These are phyloP conservation scores for Zaprionus nigranus DNA, from an alignment of 1,140 invertebrate species.

Conservation along the genomic window DNA sequence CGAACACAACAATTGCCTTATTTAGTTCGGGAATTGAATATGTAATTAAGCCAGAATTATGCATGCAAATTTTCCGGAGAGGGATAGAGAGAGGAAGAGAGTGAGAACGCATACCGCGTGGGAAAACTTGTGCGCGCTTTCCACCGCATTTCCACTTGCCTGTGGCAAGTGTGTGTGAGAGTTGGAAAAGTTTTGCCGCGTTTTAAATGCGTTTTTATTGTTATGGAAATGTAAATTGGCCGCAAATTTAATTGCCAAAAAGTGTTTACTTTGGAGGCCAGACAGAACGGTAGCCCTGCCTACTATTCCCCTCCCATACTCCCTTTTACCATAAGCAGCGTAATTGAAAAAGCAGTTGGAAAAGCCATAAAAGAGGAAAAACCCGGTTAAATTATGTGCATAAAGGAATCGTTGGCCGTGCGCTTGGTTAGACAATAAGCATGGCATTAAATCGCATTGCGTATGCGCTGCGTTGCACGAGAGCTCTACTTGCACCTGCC, in stretches of 20 bases:
- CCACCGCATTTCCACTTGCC: slow-evolving; percentile 15
- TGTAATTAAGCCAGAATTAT: slow-evolving; percentile 27
- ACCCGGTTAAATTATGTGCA: slow-evolving; percentile 54
- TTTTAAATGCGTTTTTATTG: slow-evolving; percentile 70
- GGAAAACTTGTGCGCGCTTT: slow-evolving; percentile 21
- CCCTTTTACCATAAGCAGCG: background rate
- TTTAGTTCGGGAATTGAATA: slow-evolving; percentile 25
- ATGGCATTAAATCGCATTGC: slow-evolving; percentile 65
- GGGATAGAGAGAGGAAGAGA: background rate
- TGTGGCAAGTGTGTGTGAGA: slow-evolving; percentile 4
- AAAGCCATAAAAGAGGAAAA: slow-evolving; percentile 30
- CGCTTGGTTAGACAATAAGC: slow-evolving; percentile 62
- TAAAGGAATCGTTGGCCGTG: slow-evolving; percentile 25
- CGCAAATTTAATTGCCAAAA: slow-evolving; percentile 74
- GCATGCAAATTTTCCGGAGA: slow-evolving; percentile 20
- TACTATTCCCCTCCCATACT: background rate
- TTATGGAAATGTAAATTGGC: slow-evolving; percentile 69
- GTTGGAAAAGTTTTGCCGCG: slow-evolving; percentile 42
- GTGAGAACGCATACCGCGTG: background rate
- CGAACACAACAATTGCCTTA: slow-evolving; percentile 21
- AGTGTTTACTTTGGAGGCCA: slow-evolving; percentile 63
- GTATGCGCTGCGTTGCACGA: slow-evolving; percentile 64
- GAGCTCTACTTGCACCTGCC: slow-evolving; percentile 9
- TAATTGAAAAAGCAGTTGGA: slow-evolving; percentile 36
- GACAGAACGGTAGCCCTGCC: background rate